These are phyloP conservation scores for Ganaspis brasiliensis DNA, from an alignment of 2,888 invertebrate species.

Conservation along the genomic window DNA sequence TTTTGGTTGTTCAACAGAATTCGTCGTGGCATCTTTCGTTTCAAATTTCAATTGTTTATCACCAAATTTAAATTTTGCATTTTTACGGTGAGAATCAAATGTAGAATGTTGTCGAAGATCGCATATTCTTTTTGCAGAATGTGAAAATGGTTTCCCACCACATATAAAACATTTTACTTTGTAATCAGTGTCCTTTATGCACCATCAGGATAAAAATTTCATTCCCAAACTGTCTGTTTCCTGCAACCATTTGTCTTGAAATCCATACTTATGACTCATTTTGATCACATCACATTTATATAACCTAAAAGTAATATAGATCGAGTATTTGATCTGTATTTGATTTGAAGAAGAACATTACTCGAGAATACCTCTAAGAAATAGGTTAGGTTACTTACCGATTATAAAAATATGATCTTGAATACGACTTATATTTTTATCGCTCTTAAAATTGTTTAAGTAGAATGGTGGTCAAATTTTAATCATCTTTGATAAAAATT, in stretches of 20 bases:
- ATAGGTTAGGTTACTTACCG: too few relatives aligned
- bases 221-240: neutral
- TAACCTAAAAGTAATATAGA: too few relatives aligned
- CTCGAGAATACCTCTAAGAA: too few relatives aligned
- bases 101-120: neutral
- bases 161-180: neutral
- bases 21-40: neutral
- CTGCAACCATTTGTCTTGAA: neutral
- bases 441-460: too few relatives aligned
- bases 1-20: neutral
- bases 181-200: neutral
- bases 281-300: too few relatives aligned
- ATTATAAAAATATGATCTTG: too few relatives aligned
- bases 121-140: neutral
- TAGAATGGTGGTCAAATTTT: too few relatives aligned
- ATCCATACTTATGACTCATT: neutral
- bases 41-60: neutral
- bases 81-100: neutral
- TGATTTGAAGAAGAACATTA: too few relatives aligned
- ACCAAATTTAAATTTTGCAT: neutral
- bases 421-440: too few relatives aligned
- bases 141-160: neutral
- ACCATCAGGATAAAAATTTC: neutral
- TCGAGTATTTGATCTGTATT: too few relatives aligned
- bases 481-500: too few relatives aligned